phyloP scores from a whole-genome alignment of 2,888 invertebrate genomes.

The Diplolepis rosae region DNA sequence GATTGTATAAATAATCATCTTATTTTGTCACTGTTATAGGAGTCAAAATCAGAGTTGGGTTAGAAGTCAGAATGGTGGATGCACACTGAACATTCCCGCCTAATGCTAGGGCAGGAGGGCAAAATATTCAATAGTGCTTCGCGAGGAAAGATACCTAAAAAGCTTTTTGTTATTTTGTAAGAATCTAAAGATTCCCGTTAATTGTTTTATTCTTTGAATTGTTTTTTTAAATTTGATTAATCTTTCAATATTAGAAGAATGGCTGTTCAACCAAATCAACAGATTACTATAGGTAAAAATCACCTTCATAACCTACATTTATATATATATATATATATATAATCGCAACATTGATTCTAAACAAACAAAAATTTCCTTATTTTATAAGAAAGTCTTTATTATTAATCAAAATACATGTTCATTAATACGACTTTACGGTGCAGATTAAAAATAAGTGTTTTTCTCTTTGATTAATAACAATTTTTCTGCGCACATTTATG shows the following conservation, averaged over 20 bases:
- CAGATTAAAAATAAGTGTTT: too few relatives aligned
- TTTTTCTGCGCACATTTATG: too few relatives aligned
- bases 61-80: too few relatives aligned
- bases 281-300: neutral
- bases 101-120: too few relatives aligned
- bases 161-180: neutral
- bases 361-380: neutral
- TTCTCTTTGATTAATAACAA: too few relatives aligned
- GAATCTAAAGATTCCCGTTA: neutral
- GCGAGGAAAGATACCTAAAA: neutral
- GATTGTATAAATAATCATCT: too few relatives aligned
- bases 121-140: too few relatives aligned
- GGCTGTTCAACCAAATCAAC: constrained; percentile 28
- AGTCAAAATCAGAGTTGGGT: too few relatives aligned
- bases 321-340: neutral
- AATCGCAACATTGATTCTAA: neutral
- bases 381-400: neutral
- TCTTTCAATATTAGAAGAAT: neutral
- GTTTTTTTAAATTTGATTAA: neutral
- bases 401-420: neutral
- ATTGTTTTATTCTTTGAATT: neutral
- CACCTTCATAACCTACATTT: neutral
- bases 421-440: neutral
- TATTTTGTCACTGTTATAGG: too few relatives aligned
- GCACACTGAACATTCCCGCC: too few relatives aligned